phyloP scores from a whole-genome alignment of 2,797 vertebrate genomes.

The Helicolenus hilgendorfi region DNA sequence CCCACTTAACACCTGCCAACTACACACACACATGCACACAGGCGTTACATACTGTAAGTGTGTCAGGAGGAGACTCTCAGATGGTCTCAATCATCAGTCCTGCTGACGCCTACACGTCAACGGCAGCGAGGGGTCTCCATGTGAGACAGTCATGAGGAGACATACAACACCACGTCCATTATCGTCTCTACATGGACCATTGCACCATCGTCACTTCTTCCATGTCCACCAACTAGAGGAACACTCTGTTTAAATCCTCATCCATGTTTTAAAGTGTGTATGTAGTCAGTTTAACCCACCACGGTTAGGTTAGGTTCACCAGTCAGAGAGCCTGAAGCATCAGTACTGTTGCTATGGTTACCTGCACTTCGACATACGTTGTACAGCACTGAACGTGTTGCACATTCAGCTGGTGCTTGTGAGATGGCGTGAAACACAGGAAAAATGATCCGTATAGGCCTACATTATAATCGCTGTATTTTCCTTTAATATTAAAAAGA shows the following conservation, averaged over 20 bases:
- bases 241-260: background rate
- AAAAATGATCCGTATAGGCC: background rate
- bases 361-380: conserved; percentile 13
- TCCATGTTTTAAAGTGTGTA: background rate
- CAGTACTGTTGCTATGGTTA: conserved; percentile 54
- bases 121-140: conserved; percentile 1
- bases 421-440: background rate
- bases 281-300: background rate
- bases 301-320: background rate
- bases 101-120: conserved; percentile 50
- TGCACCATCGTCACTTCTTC: background rate
- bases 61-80: conserved; percentile 46
- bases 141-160: background rate
- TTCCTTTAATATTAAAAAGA: background rate
- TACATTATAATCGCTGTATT: background rate
- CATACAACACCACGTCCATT: background rate
- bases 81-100: conserved; percentile 40
- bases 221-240: background rate
- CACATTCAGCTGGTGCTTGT: background rate
- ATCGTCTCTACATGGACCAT: background rate
- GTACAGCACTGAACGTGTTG: background rate
- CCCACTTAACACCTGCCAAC: conserved; percentile 48
- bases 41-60: conserved; percentile 32
- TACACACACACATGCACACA: background rate
- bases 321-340: conserved; percentile 21